Percentiles rank a stretch among this genome's conserved stretches.
Evolutionary conservation across 2,113 vertebrate species (phyloP).

Genomic region (Probosciger aterrimus): DNA sequence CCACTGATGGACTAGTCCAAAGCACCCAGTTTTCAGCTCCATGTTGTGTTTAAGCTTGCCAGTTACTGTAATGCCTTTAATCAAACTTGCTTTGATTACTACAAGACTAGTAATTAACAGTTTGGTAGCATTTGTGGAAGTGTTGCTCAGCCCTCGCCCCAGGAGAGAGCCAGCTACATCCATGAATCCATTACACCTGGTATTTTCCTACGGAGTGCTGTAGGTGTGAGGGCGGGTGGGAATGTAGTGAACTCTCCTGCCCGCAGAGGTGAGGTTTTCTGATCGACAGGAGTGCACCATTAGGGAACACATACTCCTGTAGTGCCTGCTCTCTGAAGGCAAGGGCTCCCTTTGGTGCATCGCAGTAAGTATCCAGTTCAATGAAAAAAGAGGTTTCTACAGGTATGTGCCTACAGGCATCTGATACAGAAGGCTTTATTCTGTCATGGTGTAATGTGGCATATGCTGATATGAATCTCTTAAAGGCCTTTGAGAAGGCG

Average conservation of each 20-base stretch:
- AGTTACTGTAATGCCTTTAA: neutral
- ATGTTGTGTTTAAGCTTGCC: accelerated
- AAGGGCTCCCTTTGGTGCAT: neutral
- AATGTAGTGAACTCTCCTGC: neutral
- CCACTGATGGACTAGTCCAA: neutral
- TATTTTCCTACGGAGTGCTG: accelerated
- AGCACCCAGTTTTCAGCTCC: neutral
- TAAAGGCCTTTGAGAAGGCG: neutral
- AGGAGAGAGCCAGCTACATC: neutral
- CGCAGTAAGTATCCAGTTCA: neutral
- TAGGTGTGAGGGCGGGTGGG: neutral
- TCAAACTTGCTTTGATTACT: neutral
- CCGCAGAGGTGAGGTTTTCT: neutral
- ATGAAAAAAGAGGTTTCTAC: neutral
- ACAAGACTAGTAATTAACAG: neutral
- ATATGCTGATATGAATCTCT: neutral
- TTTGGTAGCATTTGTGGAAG: neutral
- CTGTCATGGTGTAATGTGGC: neutral
- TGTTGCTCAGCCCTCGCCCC: neutral
- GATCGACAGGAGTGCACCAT: neutral
- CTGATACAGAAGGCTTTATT: neutral
- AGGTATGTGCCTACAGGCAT: neutral
- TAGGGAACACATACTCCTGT: neutral
- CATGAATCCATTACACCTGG: neutral
- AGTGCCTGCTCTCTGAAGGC: neutral